Evolutionary conservation across 2,797 vertebrate species (phyloP), one percentile per base, ranked within the genome.

Genomic region (Stomatorhinus walkeri): DNA sequence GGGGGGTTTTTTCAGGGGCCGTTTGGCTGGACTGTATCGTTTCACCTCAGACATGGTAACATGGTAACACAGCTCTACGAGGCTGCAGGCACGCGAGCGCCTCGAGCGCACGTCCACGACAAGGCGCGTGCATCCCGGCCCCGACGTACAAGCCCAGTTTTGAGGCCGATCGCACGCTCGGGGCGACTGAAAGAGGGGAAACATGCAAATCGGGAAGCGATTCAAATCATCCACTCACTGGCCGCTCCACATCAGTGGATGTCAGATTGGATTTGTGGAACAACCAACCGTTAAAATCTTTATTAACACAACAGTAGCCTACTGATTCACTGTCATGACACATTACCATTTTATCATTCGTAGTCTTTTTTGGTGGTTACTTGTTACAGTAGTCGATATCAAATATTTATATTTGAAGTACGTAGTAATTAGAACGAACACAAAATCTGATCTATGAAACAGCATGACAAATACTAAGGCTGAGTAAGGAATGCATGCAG

Each of bases 31-130:
- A 86, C 28, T 85, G 48, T 86, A 56, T 36, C 49, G 85, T 48
- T 85, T 88, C 59, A 19, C 54, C 79, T 85, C 79, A 64, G 79
- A 24, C 40, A 61, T 22, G 54, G 88, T 51, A 85, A 88, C 79
- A 85, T 61, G 28, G 28, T 32, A 32, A 48, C 7, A 28, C 49
- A 32, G 43, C 19, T 5, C 6, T 16, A n/a, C 5, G 12, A 43
- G 36, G 16, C 36, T 79, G 36, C 72, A 43, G 36, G 22, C 40
- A 22, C 36, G 5, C 49, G 8, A 56, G 32, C 2, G 24, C 54
- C 81, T 85, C 56, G 79, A 85, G 88, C 88, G 9, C 51, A 9
- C 12, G 14, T 76, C 24, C 36, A 12, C 3, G 36, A 4, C 22
- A 10, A 9, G 9, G 28, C 49, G 76, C 88, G 51, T 72, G 88